Evolutionary conservation across 1,140 invertebrate species (phyloP), one percentile per base, ranked within the genome.

Genomic region (Lordiphosa clarofinis): DNA sequence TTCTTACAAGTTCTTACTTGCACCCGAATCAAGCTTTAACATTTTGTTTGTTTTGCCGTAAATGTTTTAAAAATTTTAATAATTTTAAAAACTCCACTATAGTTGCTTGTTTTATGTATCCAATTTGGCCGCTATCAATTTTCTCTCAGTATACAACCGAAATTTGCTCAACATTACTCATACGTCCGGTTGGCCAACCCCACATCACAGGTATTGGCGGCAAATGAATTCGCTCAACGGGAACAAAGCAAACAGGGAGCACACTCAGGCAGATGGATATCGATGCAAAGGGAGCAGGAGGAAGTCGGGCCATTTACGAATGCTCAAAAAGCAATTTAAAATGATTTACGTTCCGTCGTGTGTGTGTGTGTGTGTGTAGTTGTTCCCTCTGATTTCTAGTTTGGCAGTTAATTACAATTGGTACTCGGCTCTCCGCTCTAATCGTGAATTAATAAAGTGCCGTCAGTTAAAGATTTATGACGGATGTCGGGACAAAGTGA

Each of bases 371-470:
- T 35, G 39, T 12, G 19, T 19, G 21, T 15, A 33, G 31, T 28
- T 35, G 12, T 52, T 19, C 35, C 63, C 12, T 39, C 37, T 70
- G 57, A 63, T 47, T 56, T 61, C 62, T 68, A 75, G 76, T 57
- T 68, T 52, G 76, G 53, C 66, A 81, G 72, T 82, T 81, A 81
- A 81, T 81, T 81, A 75, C 78, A 84, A 84, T 82, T 56, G 76
- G 37, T 50, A 58, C 49, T 56, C 57, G 55, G 56, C 56, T 68
- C 33, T 66, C 54, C 24, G 21, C 28, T 42, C 72, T 82, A 76
- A 81, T 81, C 73, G 76, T 64, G 59, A 72, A 81, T 81, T 81
- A 81, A 81, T 84, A 81, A 82, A 84, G 72, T 76, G 78, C 48
- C 61, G 61, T 53, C 49, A 52, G 48, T 38, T 28, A 44, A 19